Conservation (phyloP, 2,888 invertebrate species). For the Pandemis cinnamomeana region DNA sequence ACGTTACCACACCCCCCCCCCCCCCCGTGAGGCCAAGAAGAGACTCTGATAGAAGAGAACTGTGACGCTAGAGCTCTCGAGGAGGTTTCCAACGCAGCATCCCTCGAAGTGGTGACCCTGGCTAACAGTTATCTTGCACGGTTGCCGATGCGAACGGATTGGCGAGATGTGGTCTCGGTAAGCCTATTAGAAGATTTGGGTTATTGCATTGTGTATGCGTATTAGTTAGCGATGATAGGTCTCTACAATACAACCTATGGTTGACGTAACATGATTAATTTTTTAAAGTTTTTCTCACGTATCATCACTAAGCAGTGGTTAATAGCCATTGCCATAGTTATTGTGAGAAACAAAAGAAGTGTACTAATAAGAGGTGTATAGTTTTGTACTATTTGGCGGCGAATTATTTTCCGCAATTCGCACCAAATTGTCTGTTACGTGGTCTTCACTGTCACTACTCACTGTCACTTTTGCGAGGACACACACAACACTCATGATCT, state of each 20-base stretch:
- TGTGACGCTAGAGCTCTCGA: too few species aligned
- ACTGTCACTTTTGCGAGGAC: too few species aligned
- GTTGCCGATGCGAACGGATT: slow-evolving; percentile 46
- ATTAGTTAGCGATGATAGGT: slow-evolving; percentile 37
- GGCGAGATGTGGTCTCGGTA: slow-evolving; percentile 55
- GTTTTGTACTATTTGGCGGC: too few species aligned
- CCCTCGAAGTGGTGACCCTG: slow-evolving; percentile 19
- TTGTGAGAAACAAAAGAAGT: too few species aligned
- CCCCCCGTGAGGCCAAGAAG: too few species aligned
- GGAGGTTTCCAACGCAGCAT: too few species aligned
- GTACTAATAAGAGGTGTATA: too few species aligned
- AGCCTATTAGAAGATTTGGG: slow-evolving; percentile 60
- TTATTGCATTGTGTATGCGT: slow-evolving; percentile 49
- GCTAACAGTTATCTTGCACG: slow-evolving; percentile 41
- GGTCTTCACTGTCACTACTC: background rate
- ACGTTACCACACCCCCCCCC: too few species aligned
- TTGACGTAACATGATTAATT: slow-evolving; percentile 34
- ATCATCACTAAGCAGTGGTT: background rate
- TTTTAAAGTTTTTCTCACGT: slow-evolving; percentile 31
- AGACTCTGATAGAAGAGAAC: too few species aligned
- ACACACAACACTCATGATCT: too few species aligned
- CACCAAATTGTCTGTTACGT: background rate
- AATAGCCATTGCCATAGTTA: too few species aligned
- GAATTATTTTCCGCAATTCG: background rate
- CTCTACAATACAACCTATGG: slow-evolving; percentile 12